phyloP scores from a whole-genome alignment of 1,140 invertebrate genomes.

The Portunus trituberculatus region DNA sequence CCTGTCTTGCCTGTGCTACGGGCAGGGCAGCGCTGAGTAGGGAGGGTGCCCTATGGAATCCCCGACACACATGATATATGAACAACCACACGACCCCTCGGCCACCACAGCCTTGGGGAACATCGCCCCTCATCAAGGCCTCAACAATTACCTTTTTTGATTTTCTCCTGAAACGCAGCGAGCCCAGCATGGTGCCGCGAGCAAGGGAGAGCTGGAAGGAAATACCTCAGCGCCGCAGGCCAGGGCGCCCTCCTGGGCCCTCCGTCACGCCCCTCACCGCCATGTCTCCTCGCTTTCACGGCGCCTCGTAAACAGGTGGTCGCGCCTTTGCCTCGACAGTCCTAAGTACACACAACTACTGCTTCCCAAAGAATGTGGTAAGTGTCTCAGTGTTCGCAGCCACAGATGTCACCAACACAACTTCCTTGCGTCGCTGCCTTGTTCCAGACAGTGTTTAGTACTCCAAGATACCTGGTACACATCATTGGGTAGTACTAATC shows the following conservation, averaged over 20 bases:
- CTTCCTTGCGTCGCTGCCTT: not conserved
- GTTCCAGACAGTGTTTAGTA: too few species aligned
- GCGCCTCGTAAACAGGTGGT: not conserved
- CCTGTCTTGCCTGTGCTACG: not conserved
- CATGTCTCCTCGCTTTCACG: not conserved
- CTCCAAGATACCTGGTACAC: too few species aligned
- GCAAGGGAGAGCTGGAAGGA: not conserved
- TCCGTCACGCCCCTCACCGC: not conserved
- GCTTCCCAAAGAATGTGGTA: not conserved
- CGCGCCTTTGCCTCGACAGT: not conserved
- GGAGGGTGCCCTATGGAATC: not conserved
- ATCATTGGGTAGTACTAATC: not conserved
- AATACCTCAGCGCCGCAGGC: not conserved
- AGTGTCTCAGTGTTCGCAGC: not conserved
- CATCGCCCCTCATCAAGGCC: not conserved
- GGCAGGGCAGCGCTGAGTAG: not conserved
- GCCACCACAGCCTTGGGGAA: not conserved
- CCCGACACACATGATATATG: not conserved
- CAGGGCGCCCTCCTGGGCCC: not conserved
- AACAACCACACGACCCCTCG: not conserved
- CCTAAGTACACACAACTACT: not conserved
- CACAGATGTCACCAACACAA: not conserved
- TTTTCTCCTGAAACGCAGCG: constrained; percentile 44
- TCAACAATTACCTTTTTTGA: constrained; percentile 39
- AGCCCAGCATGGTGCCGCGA: constrained; percentile 53